phyloP scores from a whole-genome alignment of 2,888 invertebrate genomes.

The Chrysolina oricalcia region DNA sequence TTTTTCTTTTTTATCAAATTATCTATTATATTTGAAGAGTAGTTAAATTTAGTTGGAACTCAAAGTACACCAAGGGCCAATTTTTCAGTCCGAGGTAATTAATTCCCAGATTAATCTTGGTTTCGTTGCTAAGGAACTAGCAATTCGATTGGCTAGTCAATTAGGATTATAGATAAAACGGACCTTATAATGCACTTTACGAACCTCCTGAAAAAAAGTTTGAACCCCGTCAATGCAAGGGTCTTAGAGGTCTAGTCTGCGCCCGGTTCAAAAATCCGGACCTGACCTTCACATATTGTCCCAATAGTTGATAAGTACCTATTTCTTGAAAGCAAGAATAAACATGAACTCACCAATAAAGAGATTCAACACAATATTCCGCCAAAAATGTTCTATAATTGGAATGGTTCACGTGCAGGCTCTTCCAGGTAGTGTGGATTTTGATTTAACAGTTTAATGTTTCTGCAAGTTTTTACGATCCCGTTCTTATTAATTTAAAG shows the following conservation, averaged over 20 bases:
- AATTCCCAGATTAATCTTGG: too few species aligned
- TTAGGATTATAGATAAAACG: too few species aligned
- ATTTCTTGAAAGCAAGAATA: slow-evolving; percentile 4
- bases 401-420: slow-evolving; percentile 84
- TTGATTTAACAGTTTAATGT: not conserved
- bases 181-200: not conserved
- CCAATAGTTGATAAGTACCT: too few species aligned
- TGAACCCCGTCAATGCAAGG: not conserved
- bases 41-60: too few species aligned
- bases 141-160: too few species aligned
- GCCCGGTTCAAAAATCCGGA: too few species aligned
- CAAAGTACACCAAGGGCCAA: too few species aligned
- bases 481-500: not conserved
- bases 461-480: not conserved
- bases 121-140: too few species aligned
- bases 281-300: not conserved
- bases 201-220: not conserved
- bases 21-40: too few species aligned
- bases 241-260: not conserved
- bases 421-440: slow-evolving; percentile 76
- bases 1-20: too few species aligned
- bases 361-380: slow-evolving; percentile 56
- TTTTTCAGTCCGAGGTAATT: too few species aligned
- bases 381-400: slow-evolving; percentile 74
- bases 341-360: slow-evolving; percentile 35